phyloP scores from a whole-genome alignment of 2,888 invertebrate species.

The Tuta absoluta region DNA sequence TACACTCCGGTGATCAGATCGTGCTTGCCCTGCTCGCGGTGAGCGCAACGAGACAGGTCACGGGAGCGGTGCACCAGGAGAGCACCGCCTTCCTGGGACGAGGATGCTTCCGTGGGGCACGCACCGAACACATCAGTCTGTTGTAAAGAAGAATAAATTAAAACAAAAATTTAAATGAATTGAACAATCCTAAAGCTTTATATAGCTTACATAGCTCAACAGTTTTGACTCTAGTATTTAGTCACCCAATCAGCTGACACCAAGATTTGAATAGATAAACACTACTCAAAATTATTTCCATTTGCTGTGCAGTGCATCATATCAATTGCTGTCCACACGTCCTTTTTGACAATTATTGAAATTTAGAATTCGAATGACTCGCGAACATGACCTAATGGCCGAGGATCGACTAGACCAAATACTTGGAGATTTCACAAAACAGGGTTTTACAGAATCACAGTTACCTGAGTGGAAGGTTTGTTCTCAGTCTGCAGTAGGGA shows the following conservation, averaged over 20 bases:
- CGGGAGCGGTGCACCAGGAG: constrained; percentile 83
- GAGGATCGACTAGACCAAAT: no score
- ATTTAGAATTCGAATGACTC: no score
- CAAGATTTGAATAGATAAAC: no score
- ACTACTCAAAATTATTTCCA: no score
- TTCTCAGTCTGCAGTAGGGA: constrained; percentile 88
- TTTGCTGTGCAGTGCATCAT: no score
- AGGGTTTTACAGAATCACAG: no score
- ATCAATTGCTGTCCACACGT: no score
- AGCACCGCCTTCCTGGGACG: constrained; percentile 77
- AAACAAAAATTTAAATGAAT: background rate
- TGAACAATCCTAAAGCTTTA: background rate
- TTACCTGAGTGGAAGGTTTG: constrained; percentile 69
- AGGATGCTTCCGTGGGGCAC: constrained; percentile 88
- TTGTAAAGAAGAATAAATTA: background rate
- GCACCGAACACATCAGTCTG: constrained; percentile 90
- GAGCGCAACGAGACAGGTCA: constrained; percentile 86
- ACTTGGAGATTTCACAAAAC: no score
- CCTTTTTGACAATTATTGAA: no score
- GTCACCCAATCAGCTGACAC: no score
- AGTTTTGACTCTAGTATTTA: no score
- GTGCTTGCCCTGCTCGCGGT: constrained; percentile 85
- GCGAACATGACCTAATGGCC: no score
- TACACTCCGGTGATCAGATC: constrained; percentile 80
- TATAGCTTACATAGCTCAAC: background rate